Conservation (phyloP, 2,113 vertebrate genomes). For the Amphilophus citrinellus region DNA sequence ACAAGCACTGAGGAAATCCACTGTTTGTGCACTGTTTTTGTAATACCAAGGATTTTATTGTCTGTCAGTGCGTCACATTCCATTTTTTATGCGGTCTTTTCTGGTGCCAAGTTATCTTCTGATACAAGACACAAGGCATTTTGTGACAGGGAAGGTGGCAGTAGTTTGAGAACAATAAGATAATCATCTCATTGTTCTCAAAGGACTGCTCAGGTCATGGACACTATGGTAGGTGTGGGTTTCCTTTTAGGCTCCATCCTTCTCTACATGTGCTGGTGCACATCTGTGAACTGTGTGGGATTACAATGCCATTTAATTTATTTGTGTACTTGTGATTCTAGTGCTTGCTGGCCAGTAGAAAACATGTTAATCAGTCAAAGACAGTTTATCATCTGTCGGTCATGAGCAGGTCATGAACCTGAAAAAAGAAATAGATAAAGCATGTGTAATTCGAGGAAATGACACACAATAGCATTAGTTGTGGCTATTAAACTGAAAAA, state of each 20-base stretch:
- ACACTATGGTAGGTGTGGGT: constrained; percentile 14
- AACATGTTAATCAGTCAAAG: background rate
- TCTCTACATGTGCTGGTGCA: background rate
- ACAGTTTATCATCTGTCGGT: background rate
- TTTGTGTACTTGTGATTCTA: background rate
- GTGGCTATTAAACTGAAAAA: background rate
- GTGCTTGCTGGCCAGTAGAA: background rate
- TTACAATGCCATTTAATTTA: background rate
- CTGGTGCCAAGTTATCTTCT: constrained; percentile 53
- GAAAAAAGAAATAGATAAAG: background rate
- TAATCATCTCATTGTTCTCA: constrained; percentile 36
- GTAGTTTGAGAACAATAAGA: constrained; percentile 56
- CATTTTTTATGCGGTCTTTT: constrained; percentile 45
- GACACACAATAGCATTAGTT: background rate
- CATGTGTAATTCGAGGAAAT: background rate
- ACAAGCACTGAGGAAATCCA: constrained; percentile 71
- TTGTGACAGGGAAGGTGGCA: constrained; percentile 18
- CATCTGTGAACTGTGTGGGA: background rate
- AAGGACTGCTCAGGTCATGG: constrained; percentile 45
- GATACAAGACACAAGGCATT: constrained; percentile 23
- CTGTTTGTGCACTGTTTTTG: constrained; percentile 64
- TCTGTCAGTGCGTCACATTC: constrained; percentile 73
- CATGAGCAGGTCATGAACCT: background rate
- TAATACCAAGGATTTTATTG: constrained; percentile 65
- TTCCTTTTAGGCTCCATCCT: constrained; percentile 41